Evolutionary conservation across 2,113 vertebrate genomes (phyloP), one percentile per base, ranked within the genome.

Genomic region (Blennius ocellaris): DNA sequence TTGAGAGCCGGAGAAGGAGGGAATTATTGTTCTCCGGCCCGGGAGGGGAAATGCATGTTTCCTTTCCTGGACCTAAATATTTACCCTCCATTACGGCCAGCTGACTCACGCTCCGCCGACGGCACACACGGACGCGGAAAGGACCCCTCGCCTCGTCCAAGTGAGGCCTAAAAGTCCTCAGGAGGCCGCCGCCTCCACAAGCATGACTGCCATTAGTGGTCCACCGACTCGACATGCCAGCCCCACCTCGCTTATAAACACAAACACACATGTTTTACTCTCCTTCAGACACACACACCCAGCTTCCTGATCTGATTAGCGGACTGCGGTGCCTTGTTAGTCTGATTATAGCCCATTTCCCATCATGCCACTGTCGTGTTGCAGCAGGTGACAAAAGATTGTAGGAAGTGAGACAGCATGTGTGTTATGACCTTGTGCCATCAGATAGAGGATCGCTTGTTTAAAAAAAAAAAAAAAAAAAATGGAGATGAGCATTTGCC

Each of bases 1-100:
- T 73, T 78, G 62, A 86, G 73, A 76, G 84, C 89, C 80, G 68
- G 71, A 58, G 72, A 89, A 80, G 79, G 79, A 87, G 88, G 83
- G 87, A 92, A 93, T 90, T 88, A 91, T 94, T 94, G 82, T 90
- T 94, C 86, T 89, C 82, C 15, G 61, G 80, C 52, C 69, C 77
- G 82, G 73, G 89, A 91, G 87, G 90, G 93, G 92, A 95, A 94
- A 94, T 93, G 89, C 92, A 92, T 48, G 68, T 90, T 93, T 94
- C 87, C 90, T 89, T 69, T 90, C 77, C 71, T 62, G 52, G 55
- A 48, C 64, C 70, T 87, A 94, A 94, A 90, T 93, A 93, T 89
- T 95, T 94, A 79, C 68, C 64, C 80, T 84, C 81, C 70, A 81
- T 76, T 82, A 60, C 50, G 3, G 84, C 83, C 89, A 90, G 82